These are phyloP conservation scores for Gephyroberyx darwinii DNA, from an alignment of 2,797 vertebrate species.

Conservation along the genomic window DNA sequence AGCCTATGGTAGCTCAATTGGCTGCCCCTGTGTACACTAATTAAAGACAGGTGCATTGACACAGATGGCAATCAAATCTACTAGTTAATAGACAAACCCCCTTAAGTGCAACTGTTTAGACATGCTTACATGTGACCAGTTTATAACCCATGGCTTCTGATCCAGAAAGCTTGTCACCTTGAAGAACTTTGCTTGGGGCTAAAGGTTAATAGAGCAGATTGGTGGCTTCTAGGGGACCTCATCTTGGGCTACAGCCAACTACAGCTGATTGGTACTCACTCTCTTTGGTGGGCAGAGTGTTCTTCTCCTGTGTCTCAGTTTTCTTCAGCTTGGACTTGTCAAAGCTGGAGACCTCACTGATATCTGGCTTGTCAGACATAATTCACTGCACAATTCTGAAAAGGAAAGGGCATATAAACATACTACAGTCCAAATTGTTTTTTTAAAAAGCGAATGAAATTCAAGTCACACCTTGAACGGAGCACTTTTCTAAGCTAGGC, in stretches of 20 bases:
- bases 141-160: constrained; percentile 19
- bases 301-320: constrained; percentile 83
- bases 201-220: constrained; percentile 13
- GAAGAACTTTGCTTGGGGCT: constrained; percentile 19
- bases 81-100: no score
- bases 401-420: background rate
- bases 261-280: constrained; percentile 65
- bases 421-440: background rate
- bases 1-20: no score
- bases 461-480: no score
- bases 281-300: constrained; percentile 83
- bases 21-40: no score
- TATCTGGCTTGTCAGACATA: constrained; percentile 77
- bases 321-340: constrained; percentile 84
- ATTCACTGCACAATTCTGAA: background rate
- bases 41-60: no score
- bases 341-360: constrained; percentile 82
- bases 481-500: no score
- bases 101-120: constrained; percentile 6
- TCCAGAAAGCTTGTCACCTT: constrained; percentile 32
- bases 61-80: no score
- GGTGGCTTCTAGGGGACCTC: background rate
- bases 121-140: constrained; percentile 22
- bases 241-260: background rate
- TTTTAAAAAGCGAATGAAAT: no score